These are phyloP conservation scores for Carpatolechia fugitivella DNA, from an alignment of 2,888 invertebrate species.

Conservation along the genomic window DNA sequence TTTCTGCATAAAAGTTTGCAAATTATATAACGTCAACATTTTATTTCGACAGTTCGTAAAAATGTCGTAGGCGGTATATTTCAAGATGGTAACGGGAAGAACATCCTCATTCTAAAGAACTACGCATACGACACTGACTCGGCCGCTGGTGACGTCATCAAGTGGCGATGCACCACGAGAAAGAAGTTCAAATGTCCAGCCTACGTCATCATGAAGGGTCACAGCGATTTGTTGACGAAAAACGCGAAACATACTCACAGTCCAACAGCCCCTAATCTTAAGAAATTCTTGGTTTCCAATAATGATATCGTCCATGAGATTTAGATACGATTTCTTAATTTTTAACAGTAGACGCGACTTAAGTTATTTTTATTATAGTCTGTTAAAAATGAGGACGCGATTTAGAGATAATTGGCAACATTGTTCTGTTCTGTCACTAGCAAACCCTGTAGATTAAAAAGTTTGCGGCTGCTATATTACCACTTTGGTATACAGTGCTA, in stretches of 20 bases:
- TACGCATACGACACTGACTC: conserved; percentile 33
- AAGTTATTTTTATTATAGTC: neutral
- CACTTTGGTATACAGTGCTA: too few species aligned
- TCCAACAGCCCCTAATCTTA: conserved; percentile 22
- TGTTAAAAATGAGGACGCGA: neutral
- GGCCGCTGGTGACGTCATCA: conserved; percentile 13
- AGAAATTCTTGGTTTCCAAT: neutral
- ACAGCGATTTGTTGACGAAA: conserved; percentile 26
- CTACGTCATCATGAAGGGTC: conserved; percentile 33
- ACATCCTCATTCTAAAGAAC: conserved; percentile 36
- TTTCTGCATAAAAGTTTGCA: too few species aligned
- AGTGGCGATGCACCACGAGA: conserved; percentile 19
- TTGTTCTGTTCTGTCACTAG: too few species aligned
- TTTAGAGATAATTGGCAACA: too few species aligned
- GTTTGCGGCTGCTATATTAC: too few species aligned
- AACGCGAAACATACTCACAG: conserved; percentile 33
- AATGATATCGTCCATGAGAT: too few species aligned
- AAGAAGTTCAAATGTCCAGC: conserved; percentile 29
- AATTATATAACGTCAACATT: too few species aligned
- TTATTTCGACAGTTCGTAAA: conserved; percentile 5
- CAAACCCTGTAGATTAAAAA: too few species aligned
- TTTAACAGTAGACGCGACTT: too few species aligned
- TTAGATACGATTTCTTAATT: too few species aligned
- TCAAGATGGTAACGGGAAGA: conserved; percentile 29
- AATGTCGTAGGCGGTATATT: conserved; percentile 43